Base-by-base conservation (phyloP, 2,888 invertebrate species). In the Pammene fasciana region DNA sequence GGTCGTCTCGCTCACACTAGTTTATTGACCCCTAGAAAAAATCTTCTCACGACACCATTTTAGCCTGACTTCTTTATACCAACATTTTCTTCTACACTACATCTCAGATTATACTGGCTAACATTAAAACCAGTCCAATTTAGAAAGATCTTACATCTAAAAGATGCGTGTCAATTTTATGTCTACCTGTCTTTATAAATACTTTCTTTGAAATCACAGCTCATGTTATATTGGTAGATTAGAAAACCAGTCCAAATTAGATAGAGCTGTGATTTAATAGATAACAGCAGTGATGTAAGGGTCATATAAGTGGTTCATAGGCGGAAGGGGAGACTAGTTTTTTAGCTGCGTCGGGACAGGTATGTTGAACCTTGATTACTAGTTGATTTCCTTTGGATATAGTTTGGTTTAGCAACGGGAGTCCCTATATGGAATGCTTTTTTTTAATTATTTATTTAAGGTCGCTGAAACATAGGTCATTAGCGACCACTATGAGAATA, bases 1-100 rank as follows among this genome's bases (percentile, higher is more conserved):
- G 84, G 85, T 85, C 81, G 82, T 86, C 86, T 85, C 86, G 68
- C 87, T 87, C 86, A 77, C 86, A 82, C 82, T 70, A 82, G 91
- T 88, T 86, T 85, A 83, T 86, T 87, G 90, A 90, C 82, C 90
- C 73, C 76, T 72, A 80, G 76, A 83, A 87, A 86, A 86, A 83
- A 82, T 80, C 77, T 4, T 75, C 75, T 73, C 71, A 72, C 10
- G 14, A 50, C 34, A 52, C 70, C 46, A 64, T 9, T 48, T 7
- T 54, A 10, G 46, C 55, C 43, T 70, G 59, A 67, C 43, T 67
- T 61, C 41, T 50, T 45, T 26, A 46, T n/a, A 2, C 57, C 38
- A 45, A 11, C 14, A 57, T 14, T 16, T 9, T 34, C 43, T 14
- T 34, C n/a, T 4, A 10, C 48, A 34, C 18, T 18, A 46, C 2